These are phyloP conservation scores for Ips nitidus DNA, from an alignment of 1,140 invertebrate species.

Conservation along the genomic window DNA sequence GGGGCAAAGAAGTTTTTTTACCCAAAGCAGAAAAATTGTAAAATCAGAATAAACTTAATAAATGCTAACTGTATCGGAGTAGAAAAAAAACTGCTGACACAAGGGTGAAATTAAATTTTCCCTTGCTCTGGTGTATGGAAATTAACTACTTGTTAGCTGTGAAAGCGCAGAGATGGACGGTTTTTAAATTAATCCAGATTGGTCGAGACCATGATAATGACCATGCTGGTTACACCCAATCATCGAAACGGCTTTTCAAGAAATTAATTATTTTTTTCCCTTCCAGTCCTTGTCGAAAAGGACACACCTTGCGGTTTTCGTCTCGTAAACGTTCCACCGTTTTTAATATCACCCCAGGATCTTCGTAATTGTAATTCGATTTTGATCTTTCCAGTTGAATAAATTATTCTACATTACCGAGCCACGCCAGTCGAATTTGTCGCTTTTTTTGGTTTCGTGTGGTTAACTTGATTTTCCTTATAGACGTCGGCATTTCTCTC, in stretches of 20 bases:
- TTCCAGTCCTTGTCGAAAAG: no score
- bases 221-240: no score
- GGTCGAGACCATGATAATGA: no score
- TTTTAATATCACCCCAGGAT: background rate
- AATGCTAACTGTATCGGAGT: no score
- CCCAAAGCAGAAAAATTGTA: background rate
- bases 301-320: background rate
- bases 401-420: background rate
- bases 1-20: slow-evolving; percentile 1
- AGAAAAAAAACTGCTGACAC: slow-evolving; percentile 9
- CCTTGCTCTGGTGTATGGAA: background rate
- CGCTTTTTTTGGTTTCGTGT: background rate
- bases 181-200: no score
- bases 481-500: no score
- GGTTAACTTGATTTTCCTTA: background rate
- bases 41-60: no score
- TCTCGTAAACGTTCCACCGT: slow-evolving; percentile 1
- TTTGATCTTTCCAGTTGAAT: slow-evolving; percentile 3
- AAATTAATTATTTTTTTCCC: no score
- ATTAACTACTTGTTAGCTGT: background rate
- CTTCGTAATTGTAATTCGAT: slow-evolving; percentile 1
- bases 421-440: background rate
- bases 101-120: slow-evolving; percentile 6
- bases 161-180: no score
- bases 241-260: no score